A percentile compares a stretch with the other conserved stretches of the same genome.
Conservation (phyloP, 1,140 invertebrate genomes). For the Eriocheir sinensis region DNA sequence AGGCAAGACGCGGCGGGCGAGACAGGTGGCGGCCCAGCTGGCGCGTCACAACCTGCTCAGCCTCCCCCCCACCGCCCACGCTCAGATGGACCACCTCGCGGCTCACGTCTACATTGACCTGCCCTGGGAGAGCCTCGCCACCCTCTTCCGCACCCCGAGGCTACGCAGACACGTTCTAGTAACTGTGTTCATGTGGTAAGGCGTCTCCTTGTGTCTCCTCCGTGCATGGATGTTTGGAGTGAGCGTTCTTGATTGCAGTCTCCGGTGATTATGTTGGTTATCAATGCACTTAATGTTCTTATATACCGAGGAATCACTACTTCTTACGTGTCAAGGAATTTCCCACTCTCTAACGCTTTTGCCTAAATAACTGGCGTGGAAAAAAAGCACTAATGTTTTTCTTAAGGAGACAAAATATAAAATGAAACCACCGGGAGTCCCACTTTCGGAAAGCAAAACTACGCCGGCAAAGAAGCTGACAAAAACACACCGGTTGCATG, state of each 20-base stretch:
- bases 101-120: conserved; percentile 60
- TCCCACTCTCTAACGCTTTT: not conserved
- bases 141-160: conserved; percentile 72
- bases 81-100: conserved; percentile 73
- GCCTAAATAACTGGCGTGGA: not conserved
- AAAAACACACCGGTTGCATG: not conserved
- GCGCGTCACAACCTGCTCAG: conserved; percentile 77
- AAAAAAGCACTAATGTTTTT: not conserved
- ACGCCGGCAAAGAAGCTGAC: not conserved
- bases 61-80: conserved; percentile 73
- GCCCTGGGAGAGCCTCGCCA: conserved; percentile 52
- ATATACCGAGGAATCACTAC: too few species aligned
- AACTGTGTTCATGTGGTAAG: conserved; percentile 79
- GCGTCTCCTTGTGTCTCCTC: not conserved
- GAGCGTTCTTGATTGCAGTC: not conserved
- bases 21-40: conserved; percentile 67
- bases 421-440: not conserved
- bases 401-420: not conserved
- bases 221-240: too few species aligned
- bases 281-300: too few species aligned
- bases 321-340: too few species aligned
- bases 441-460: conserved; percentile 1
- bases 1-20: conserved; percentile 75
- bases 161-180: conserved; percentile 73
- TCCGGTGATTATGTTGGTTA: not conserved